These are phyloP conservation scores for Chorisops tibialis DNA, from an alignment of 2,888 invertebrate genomes.

Conservation along the genomic window DNA sequence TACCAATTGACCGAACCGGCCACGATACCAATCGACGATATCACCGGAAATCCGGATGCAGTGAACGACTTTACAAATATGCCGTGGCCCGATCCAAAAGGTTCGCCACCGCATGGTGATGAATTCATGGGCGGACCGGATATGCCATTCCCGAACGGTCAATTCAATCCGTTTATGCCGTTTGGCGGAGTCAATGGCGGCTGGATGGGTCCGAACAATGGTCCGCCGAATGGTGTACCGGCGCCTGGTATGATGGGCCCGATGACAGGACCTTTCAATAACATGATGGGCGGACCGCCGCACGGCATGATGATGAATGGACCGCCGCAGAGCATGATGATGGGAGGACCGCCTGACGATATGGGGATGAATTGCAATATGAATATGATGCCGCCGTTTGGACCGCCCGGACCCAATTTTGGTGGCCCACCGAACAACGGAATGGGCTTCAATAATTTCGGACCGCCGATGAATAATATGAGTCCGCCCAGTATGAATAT, in stretches of 20 bases:
- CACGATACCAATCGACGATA: constrained; percentile 84
- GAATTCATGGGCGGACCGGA: constrained; percentile 32
- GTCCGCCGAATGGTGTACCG: constrained; percentile 36
- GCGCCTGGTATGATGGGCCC: constrained; percentile 24
- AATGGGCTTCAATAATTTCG: constrained; percentile 25
- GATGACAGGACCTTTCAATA: constrained; percentile 28
- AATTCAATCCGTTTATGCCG: constrained; percentile 48
- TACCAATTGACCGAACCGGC: constrained; percentile 74
- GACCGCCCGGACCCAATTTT: constrained; percentile 6
- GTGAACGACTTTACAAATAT: constrained; percentile 72
- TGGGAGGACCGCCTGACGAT: constrained; percentile 37
- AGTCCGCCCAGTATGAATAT: constrained; percentile 24
- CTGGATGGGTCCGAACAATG: constrained; percentile 37
- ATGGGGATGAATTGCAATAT: constrained; percentile 27
- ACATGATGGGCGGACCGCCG: constrained; percentile 13
- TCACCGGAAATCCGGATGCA: constrained; percentile 76
- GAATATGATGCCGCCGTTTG: constrained; percentile 20
- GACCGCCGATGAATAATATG: constrained; percentile 18
- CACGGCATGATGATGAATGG: constrained; percentile 31
- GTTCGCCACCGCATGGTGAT: constrained; percentile 54
- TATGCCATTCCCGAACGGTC: constrained; percentile 33
- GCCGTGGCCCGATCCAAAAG: constrained; percentile 84
- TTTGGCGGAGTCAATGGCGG: constrained; percentile 43
- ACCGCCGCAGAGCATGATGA: constrained; percentile 34
- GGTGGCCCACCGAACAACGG: constrained; percentile 14